These are phyloP conservation scores for Venustaconcha ellipsiformis DNA, from an alignment of 1,140 invertebrate genomes.

Conservation along the genomic window DNA sequence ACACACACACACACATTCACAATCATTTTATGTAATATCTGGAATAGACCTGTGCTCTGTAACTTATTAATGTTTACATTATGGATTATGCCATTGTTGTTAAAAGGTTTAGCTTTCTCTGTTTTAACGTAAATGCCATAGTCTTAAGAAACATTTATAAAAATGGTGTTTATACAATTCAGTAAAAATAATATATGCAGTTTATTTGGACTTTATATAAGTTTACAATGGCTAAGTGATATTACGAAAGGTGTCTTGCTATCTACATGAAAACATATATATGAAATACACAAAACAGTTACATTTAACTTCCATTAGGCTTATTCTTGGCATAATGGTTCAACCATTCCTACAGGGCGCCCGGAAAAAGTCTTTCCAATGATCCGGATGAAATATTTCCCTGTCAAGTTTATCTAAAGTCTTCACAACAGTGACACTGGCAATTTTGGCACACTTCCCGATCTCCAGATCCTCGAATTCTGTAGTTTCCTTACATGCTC, in stretches of 20 bases:
- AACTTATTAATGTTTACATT: too few species aligned
- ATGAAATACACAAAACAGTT: too few species aligned
- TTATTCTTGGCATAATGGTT: slow-evolving; percentile 30
- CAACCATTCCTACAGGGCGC: slow-evolving; percentile 25
- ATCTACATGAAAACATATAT: background rate
- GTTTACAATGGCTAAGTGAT: background rate
- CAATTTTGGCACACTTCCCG: slow-evolving; percentile 81
- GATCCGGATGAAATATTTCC: slow-evolving; percentile 83
- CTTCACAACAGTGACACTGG: slow-evolving; percentile 88
- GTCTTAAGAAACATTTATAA: background rate
- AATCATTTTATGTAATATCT: too few species aligned
- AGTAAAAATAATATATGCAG: background rate
- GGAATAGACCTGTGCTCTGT: too few species aligned
- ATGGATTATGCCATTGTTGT: too few species aligned
- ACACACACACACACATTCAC: too few species aligned
- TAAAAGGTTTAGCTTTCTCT: too few species aligned
- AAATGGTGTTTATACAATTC: background rate
- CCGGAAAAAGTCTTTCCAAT: slow-evolving; percentile 25
- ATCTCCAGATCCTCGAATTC: slow-evolving; percentile 94
- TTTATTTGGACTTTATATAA: background rate
- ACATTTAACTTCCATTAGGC: slow-evolving; percentile 29
- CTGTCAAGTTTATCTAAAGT: slow-evolving; percentile 84
- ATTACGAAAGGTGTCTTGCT: too few species aligned
- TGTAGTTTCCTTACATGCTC: slow-evolving; percentile 72
- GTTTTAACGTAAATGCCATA: too few species aligned